Evolutionary conservation across 92 coral and sea anemone species (phyloP).

Genomic region (Diadumene lineata): DNA sequence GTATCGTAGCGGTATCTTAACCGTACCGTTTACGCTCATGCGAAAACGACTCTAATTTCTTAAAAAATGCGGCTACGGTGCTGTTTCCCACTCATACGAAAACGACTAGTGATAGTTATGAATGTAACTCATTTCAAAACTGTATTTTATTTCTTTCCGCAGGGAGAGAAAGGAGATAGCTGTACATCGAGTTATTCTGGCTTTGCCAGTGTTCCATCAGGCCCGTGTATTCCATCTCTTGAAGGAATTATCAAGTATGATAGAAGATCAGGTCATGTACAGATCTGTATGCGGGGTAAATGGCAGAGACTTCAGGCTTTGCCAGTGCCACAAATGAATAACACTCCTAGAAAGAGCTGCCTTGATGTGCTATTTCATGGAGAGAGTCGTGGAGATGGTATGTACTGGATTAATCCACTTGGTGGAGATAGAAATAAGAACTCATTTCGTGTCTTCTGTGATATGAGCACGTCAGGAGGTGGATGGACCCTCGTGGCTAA

Average conservation of each 20-base stretch:
- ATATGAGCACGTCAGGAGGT: slow-evolving; percentile 96
- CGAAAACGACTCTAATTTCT: too few species aligned
- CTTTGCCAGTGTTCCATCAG: slow-evolving; percentile 21
- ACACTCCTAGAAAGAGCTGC: slow-evolving; percentile 73
- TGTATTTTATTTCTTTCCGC: neutral
- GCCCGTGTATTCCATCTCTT: slow-evolving; percentile 41
- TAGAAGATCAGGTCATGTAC: slow-evolving; percentile 36
- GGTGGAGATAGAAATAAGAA: slow-evolving; percentile 62
- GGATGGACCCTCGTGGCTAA: slow-evolving; percentile 99
- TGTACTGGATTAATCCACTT: slow-evolving; percentile 93
- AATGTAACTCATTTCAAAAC: too few species aligned
- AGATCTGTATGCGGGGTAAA: slow-evolving; percentile 59
- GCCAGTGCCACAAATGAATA: slow-evolving; percentile 42
- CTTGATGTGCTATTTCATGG: slow-evolving; percentile 78
- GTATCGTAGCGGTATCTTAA: too few species aligned
- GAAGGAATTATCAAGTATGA: slow-evolving; percentile 72
- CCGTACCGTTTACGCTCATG: too few species aligned
- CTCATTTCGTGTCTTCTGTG: slow-evolving; percentile 91
- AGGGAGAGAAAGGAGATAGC: slow-evolving; percentile 78
- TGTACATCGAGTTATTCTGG: slow-evolving; percentile 29
- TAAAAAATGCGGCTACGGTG: too few species aligned
- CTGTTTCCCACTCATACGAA: too few species aligned
- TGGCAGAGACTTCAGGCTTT: slow-evolving; percentile 61
- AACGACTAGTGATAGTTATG: too few species aligned
- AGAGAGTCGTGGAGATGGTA: slow-evolving; percentile 85